Conservation (phyloP, 2,888 invertebrate species). For the Hypolimnas misippus region DNA sequence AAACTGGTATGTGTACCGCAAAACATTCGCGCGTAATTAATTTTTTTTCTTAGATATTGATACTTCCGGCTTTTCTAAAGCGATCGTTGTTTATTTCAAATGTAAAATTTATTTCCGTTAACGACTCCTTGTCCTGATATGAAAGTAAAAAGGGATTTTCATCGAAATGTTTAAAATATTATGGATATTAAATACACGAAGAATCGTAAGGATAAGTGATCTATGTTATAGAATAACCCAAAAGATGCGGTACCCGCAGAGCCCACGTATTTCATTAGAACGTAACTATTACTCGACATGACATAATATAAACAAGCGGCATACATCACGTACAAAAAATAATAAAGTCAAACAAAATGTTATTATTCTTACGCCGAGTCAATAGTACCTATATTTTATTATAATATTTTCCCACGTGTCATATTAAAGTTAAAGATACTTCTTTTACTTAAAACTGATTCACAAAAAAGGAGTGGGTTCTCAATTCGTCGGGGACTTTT, state of each 20-base stretch:
- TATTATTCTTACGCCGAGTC: too few species aligned
- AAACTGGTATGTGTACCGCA: conserved; percentile 76
- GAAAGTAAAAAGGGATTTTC: too few species aligned
- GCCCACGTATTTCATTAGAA: background rate
- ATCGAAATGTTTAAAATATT: too few species aligned
- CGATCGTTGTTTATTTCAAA: conserved; percentile 27
- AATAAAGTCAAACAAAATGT: too few species aligned
- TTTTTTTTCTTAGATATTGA: conserved; percentile 67
- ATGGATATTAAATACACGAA: background rate
- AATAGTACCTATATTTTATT: too few species aligned
- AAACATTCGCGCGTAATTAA: conserved; percentile 64
- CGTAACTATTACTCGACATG: background rate
- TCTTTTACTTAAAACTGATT: too few species aligned
- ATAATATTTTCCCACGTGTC: background rate
- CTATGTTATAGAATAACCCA: too few species aligned
- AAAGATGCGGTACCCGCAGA: background rate
- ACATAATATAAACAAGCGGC: background rate
- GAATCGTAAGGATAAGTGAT: background rate
- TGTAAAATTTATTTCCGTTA: background rate
- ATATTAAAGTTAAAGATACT: background rate
- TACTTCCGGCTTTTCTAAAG: conserved; percentile 64
- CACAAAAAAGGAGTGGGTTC: too few species aligned
- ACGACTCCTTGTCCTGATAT: background rate
- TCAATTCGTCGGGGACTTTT: too few species aligned
- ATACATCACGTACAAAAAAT: background rate